phyloP scores from a whole-genome alignment of 2,113 vertebrate species.

The Hoplias malabaricus region DNA sequence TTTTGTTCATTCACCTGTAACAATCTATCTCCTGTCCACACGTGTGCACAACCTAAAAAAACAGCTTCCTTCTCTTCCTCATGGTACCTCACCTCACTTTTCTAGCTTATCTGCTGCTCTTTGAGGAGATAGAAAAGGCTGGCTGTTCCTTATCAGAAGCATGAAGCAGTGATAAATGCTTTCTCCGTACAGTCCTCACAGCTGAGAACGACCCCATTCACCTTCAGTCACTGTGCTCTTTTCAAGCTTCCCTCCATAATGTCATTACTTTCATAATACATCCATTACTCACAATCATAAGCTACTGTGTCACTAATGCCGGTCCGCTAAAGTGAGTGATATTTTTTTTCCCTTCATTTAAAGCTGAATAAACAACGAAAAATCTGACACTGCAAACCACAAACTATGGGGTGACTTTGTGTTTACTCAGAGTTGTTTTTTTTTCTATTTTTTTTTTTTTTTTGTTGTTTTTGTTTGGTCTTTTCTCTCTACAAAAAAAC shows the following conservation, averaged over 20 bases:
- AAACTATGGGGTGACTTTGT: conserved; percentile 6
- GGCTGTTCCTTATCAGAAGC: conserved; percentile 38
- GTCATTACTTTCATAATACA: conserved; percentile 44
- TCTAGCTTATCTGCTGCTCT: conserved; percentile 30
- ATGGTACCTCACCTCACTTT: conserved; percentile 6
- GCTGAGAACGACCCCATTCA: conserved; percentile 47
- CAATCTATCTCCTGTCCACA: neutral
- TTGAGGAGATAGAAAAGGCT: conserved; percentile 29
- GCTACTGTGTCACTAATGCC: conserved; percentile 19
- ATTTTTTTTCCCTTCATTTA: conserved; percentile 15
- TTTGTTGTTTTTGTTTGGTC: too few relatives aligned
- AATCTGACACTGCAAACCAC: neutral
- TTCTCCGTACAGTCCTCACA: conserved; percentile 13
- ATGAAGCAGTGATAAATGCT: conserved; percentile 40
- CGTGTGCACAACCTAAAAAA: neutral
- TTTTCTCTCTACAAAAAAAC: conserved; percentile 16
- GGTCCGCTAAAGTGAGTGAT: conserved; percentile 2
- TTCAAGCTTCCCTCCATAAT: conserved; percentile 2
- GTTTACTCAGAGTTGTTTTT: neutral
- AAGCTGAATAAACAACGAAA: conserved; percentile 34
- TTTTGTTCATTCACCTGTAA: conserved; percentile 66
- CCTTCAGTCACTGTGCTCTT: conserved; percentile 44
- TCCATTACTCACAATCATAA: conserved; percentile 47
- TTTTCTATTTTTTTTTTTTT: too few relatives aligned
- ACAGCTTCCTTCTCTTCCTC: neutral